These are phyloP conservation scores for Carabus problematicus DNA, from an alignment of 2,888 invertebrate species.

Conservation along the genomic window DNA sequence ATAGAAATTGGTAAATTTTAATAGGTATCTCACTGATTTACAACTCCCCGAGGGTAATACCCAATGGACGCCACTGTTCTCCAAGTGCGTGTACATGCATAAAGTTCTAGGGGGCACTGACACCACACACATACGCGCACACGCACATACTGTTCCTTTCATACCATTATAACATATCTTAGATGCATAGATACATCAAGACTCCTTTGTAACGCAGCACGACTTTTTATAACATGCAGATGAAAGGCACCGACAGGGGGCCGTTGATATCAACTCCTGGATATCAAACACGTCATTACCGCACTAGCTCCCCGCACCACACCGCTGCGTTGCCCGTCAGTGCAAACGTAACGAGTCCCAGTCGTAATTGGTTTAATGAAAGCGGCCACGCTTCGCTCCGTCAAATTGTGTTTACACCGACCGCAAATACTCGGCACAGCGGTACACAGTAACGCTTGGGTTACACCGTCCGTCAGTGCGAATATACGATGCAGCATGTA, in stretches of 20 bases:
- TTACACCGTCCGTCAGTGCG: background rate
- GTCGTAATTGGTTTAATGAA: slow-evolving; percentile 40
- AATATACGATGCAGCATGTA: too few species aligned
- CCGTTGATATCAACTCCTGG: slow-evolving; percentile 20
- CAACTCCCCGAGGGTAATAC: too few species aligned
- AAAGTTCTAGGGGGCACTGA: background rate
- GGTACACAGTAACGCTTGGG: background rate
- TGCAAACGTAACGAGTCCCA: background rate
- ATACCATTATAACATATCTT: too few species aligned
- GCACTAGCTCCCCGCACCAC: background rate
- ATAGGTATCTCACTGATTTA: too few species aligned
- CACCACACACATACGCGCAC: background rate
- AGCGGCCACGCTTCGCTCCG: slow-evolving; percentile 23
- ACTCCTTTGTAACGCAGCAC: slow-evolving; percentile 7
- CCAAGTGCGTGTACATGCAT: background rate
- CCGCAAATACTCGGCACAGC: slow-evolving; percentile 24
- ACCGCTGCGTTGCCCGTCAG: slow-evolving; percentile 10
- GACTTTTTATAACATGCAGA: slow-evolving; percentile 38
- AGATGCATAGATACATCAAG: too few species aligned
- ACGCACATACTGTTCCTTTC: background rate
- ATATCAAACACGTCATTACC: slow-evolving; percentile 42
- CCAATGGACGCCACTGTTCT: too few species aligned
- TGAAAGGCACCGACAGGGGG: slow-evolving; percentile 37
- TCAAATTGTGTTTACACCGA: slow-evolving; percentile 26
- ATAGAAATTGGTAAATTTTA: too few species aligned